phyloP scores from a whole-genome alignment of 1,140 invertebrate species.

The Orchesella cincta region DNA sequence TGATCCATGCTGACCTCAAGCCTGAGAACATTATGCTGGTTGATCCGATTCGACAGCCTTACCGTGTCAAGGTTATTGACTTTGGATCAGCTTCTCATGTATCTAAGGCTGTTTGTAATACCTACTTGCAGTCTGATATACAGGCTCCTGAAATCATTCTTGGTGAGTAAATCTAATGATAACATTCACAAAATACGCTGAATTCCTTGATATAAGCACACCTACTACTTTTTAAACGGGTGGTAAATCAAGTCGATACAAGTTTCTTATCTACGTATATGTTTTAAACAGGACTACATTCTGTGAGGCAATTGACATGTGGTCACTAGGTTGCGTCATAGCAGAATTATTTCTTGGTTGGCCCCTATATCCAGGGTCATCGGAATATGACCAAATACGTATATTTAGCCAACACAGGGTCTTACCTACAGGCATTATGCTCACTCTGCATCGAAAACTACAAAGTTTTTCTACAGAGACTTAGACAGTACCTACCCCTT shows the following conservation, averaged over 20 bases:
- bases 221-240: background rate
- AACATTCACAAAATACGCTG: too few relatives aligned
- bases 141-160: constrained; percentile 98
- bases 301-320: constrained; percentile 99
- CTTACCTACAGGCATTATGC: constrained; percentile 96
- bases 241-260: background rate
- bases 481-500: constrained; percentile 95
- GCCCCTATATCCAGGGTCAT: constrained; percentile 98
- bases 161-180: constrained; percentile 60
- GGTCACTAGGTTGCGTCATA: constrained; percentile 99
- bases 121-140: constrained; percentile 99
- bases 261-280: background rate
- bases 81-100: constrained; percentile 99
- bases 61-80: constrained; percentile 97
- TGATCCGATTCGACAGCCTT: constrained; percentile 94
- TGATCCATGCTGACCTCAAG: constrained; percentile 99
- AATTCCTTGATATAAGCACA: too few relatives aligned
- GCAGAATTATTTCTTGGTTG: constrained; percentile 99
- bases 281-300: constrained; percentile 71
- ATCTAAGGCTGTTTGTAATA: constrained; percentile 98
- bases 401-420: constrained; percentile 88
- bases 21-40: constrained; percentile 99
- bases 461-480: constrained; percentile 97
- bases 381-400: constrained; percentile 99
- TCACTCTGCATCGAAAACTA: constrained; percentile 97